Evolutionary conservation across 2,888 invertebrate species (phyloP), one percentile per base, ranked within the genome.

Genomic region (Synanthedon formicaeformis): DNA sequence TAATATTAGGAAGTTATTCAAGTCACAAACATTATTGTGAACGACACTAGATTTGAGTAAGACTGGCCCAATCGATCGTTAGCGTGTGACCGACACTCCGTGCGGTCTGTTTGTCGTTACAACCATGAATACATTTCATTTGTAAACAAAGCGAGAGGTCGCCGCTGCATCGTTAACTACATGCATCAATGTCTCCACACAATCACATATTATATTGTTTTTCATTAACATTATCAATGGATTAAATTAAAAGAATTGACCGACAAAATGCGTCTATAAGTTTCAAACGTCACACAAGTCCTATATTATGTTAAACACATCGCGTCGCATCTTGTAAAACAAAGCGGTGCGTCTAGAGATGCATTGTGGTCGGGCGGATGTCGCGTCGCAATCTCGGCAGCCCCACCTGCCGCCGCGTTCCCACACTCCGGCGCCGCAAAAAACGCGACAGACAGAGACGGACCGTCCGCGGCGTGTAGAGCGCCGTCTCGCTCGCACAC

Each of bases 341-440:
- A 81, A 79, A 79, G 78, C 76, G 65, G 68, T 64, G 64, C 68
- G 62, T 63, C 72, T 72, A 68, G 73, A 81, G 86, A 83, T 84
- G 86, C 82, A 83, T 84, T 83, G 86, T 84, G 77, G 76, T 70
- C 76, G 82, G 73, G 83, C 86, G 86, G 87, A 87, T 87, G 87
- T 86, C 86, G 82, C 83, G 78, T 77, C 82, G 83, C 86, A 86
- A 86, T 87, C 87, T 85, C 86, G 69, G 84, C 83, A 75, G 81
- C 78, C 83, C 85, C 87, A 87, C 87, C 87, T 87, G 87, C 87
- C 82, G 79, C 75, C 65, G 73, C 75, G 86, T 87, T 87, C 87
- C 87, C 87, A 87, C 87, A 87, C 87, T 87, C 86, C 81, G 78
- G 81, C 85, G 85, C 84, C 83, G 86, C 84, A 86, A 87, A 87